Conservation (phyloP, 23 tunicate species). For the Trididemnum nubilum region DNA sequence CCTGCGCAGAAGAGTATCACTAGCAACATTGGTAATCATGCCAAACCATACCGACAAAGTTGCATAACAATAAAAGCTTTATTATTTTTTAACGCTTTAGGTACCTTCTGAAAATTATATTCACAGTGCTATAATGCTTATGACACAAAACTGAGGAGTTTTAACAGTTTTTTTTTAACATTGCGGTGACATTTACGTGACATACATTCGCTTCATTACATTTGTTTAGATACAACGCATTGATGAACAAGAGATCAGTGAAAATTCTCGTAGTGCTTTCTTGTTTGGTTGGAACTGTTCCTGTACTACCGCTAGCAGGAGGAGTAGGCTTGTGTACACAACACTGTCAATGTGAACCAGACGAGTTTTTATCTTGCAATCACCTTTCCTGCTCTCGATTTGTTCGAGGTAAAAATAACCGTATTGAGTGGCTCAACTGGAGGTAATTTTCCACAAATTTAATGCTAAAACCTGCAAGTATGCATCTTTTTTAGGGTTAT, state of each 20-base stretch:
- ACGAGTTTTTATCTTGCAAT: not conserved
- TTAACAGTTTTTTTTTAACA: no score
- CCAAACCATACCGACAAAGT: not conserved
- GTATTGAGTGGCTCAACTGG: no score
- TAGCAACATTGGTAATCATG: no score
- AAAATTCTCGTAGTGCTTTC: not conserved
- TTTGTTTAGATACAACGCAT: not conserved
- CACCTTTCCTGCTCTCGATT: not conserved
- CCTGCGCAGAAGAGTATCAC: no score
- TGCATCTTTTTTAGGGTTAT: no score
- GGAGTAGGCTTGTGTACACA: not conserved
- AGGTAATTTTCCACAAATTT: no score
- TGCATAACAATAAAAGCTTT: not conserved
- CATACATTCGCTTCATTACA: no score
- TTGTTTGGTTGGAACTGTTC: not conserved
- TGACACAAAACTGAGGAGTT: no score
- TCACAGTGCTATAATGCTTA: no score
- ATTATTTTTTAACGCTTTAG: not conserved
- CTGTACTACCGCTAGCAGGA: not conserved
- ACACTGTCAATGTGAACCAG: not conserved
- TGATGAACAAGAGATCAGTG: not conserved
- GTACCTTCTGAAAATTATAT: not conserved
- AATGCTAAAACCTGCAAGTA: no score
- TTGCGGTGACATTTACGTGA: no score
- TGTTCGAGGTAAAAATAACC: not conserved